A percentile compares a stretch with the other conserved stretches of the same genome.
These are phyloP conservation scores for Littorina saxatilis DNA, from an alignment of 1,140 invertebrate genomes.

Conservation along the genomic window DNA sequence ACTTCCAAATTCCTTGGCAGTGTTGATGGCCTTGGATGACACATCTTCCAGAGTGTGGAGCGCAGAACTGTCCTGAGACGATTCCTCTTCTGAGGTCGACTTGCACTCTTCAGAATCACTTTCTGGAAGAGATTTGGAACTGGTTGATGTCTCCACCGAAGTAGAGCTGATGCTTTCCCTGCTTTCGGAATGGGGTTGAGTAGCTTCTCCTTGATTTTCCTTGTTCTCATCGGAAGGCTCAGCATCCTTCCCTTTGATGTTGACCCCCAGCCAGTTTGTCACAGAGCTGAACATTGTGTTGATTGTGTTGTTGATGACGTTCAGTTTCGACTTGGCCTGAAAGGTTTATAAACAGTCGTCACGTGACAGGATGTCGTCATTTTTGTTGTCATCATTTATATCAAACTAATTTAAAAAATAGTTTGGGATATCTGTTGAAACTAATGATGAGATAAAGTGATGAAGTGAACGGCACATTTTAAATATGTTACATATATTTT, in stretches of 20 bases:
- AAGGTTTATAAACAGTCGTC: conserved; percentile 55
- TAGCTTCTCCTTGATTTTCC: conserved; percentile 44
- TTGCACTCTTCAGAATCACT: conserved; percentile 46
- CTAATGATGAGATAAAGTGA: no score
- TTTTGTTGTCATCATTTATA: conserved; percentile 10
- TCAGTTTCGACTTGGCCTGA: conserved; percentile 10
- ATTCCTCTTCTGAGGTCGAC: conserved; percentile 40
- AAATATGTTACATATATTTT: no score
- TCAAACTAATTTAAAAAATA: background rate
- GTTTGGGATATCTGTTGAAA: no score
- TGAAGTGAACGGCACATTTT: no score
- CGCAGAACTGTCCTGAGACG: conserved; percentile 41
- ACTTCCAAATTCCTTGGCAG: conserved; percentile 91
- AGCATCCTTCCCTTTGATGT: conserved; percentile 52
- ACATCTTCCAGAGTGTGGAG: conserved; percentile 78
- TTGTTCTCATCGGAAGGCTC: conserved; percentile 50
- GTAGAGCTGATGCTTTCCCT: conserved; percentile 48
- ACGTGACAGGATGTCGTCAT: conserved; percentile 46
- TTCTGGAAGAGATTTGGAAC: conserved; percentile 42
- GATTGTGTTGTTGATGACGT: conserved; percentile 9
- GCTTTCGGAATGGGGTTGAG: conserved; percentile 38
- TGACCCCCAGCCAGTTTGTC: conserved; percentile 69
- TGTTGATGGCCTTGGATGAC: conserved; percentile 92
- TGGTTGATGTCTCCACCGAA: conserved; percentile 41
- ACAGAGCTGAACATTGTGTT: conserved; percentile 69